Base-by-base conservation (phyloP, 2,797 vertebrate genomes). In the Sebastes hubbsi region DNA sequence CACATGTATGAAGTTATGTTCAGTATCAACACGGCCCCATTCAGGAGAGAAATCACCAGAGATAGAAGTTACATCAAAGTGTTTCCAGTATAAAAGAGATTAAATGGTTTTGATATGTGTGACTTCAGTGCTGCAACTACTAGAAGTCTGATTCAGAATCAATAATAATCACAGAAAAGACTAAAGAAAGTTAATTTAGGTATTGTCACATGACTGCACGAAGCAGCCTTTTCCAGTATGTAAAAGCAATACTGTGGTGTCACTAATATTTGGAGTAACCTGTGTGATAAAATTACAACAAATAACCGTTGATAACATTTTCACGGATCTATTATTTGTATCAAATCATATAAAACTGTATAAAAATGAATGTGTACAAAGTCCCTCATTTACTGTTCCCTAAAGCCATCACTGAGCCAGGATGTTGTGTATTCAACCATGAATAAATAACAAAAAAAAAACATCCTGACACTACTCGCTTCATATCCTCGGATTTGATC, bases 381-480 rank as follows among this genome's bases (percentile, higher is more conserved):
- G 77, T 94, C 90, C 94, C 92, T 94, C 72, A 91, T 89, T 81
- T 72, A 80, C 77, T 83, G 64, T 83, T 92, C 85, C 91, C 90
- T 86, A 88, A 74, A 90, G 82, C 68, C 58, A 64, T 82, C 46
- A 80, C 30, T 49, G 68, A 75, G 61, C 76, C 83, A 73, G 61
- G 83, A 84, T 78, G 82, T 75, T 86, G 84, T 77, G 72, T 85
- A 75, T 83, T 87, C 42, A 81, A 71, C 76, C 34, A 65, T 75
- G 82, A 93, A 94, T 94, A 95, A 94, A 94, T 92, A 90, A 46
- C 82, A n/a, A 85, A 80, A 72, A 64, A 24, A 24, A 79, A 76
- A 52, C 3, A 62, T 83, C 75, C 75, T 60, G 67, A 46, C 38
- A 80, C 55, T 84, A 4, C 59, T 84, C 49, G 72, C 75, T 76